These are phyloP conservation scores for Melanotaenia parkinsoni DNA, from an alignment of 2,797 vertebrate species.

Conservation along the genomic window DNA sequence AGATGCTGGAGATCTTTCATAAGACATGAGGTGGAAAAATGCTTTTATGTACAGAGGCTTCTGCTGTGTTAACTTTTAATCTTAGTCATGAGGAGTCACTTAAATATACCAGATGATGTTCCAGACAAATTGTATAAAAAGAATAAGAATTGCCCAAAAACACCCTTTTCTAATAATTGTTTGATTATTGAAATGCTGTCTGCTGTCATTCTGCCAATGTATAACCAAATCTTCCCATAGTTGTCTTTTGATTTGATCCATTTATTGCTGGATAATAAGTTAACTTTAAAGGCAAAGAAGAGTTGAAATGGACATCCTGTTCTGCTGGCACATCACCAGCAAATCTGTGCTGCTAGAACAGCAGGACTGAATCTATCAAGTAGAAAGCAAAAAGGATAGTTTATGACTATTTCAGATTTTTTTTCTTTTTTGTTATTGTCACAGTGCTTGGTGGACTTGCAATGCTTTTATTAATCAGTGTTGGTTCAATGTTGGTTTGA, in stretches of 20 bases:
- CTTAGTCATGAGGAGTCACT: conserved; percentile 13
- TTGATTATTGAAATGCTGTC: background rate
- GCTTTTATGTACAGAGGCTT: background rate
- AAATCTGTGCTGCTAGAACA: conserved; percentile 73
- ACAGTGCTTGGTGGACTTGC: background rate
- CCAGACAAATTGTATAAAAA: background rate
- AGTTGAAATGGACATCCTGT: conserved; percentile 34
- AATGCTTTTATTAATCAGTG: background rate
- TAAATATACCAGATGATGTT: conserved; percentile 1
- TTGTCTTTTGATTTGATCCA: conserved; percentile 4
- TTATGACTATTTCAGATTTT: conserved; percentile 10
- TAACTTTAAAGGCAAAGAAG: conserved; percentile 43
- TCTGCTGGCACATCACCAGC: conserved; percentile 60
- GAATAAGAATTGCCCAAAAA: background rate
- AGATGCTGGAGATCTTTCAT: conserved; percentile 1
- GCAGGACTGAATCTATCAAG: conserved; percentile 40
- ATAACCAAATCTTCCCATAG: conserved; percentile 16
- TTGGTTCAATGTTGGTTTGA: background rate
- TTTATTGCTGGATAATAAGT: conserved; percentile 27
- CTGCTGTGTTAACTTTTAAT: conserved; percentile 7
- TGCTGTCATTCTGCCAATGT: background rate
- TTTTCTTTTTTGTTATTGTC: background rate
- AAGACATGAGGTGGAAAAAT: background rate
- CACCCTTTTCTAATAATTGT: background rate
- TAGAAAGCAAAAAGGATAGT: conserved; percentile 25